Percentiles rank a stretch among this genome's conserved stretches.
phyloP scores from a whole-genome alignment of 2,113 vertebrate species.

The Atlantisia rogersi region DNA sequence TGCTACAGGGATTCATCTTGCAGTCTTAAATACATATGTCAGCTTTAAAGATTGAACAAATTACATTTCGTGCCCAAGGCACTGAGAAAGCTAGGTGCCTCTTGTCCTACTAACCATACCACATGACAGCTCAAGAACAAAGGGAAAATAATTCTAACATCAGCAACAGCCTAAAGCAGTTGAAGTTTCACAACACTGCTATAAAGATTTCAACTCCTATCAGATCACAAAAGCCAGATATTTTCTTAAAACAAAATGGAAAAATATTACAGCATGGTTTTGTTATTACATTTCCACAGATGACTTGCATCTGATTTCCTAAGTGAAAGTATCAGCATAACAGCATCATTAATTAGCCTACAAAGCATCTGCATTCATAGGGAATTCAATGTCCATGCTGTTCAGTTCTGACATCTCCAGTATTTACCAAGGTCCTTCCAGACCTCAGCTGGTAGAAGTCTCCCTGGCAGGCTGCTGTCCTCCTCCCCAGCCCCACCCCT shows the following conservation, averaged over 20 bases:
- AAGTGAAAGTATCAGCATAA: background rate
- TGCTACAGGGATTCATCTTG: background rate
- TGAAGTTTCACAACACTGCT: background rate
- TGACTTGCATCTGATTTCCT: background rate
- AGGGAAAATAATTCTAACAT: background rate
- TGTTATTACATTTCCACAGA: background rate
- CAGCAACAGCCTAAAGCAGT: background rate
- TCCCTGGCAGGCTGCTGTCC: background rate
- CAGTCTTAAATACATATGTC: slow-evolving; percentile 3
- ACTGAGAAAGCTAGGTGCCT: background rate
- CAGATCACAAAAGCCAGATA: background rate
- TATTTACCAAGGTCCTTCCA: background rate
- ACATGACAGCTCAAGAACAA: fast-evolving
- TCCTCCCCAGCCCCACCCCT: background rate
- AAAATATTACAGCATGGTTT: background rate
- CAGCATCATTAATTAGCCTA: background rate
- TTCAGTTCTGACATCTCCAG: background rate
- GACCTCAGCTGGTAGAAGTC: background rate
- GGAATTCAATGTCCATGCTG: background rate
- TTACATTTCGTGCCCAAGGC: background rate
- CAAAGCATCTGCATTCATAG: background rate
- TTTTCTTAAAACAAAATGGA: background rate
- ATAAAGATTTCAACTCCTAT: background rate
- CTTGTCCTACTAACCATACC: background rate
- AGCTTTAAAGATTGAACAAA: background rate